phyloP scores from a whole-genome alignment of 2,888 invertebrate genomes.

The Criorhina ranunculi region DNA sequence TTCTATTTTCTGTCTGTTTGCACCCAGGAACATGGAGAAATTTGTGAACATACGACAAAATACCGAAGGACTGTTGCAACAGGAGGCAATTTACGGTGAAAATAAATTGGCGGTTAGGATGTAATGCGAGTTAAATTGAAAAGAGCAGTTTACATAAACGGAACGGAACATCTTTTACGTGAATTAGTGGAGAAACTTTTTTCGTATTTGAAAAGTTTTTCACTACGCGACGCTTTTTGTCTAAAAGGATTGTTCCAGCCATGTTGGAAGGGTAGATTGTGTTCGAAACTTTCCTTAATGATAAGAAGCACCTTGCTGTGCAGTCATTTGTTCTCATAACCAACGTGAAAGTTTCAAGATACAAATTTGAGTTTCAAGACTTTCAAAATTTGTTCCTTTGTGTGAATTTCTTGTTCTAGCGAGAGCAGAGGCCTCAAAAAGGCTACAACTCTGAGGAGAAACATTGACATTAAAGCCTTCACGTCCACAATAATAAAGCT shows the following conservation, averaged over 20 bases:
- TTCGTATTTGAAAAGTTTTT: neutral
- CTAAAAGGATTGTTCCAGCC: neutral
- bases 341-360: too few relatives aligned
- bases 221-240: neutral
- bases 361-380: too few relatives aligned
- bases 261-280: neutral
- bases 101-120: slow-evolving; percentile 23
- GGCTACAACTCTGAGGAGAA: too few relatives aligned
- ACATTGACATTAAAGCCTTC: too few relatives aligned
- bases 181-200: slow-evolving; percentile 44
- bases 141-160: slow-evolving; percentile 43
- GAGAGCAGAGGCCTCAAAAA: too few relatives aligned
- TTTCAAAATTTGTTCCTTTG: too few relatives aligned
- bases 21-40: slow-evolving; percentile 4
- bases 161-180: slow-evolving; percentile 24
- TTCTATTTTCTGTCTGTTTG: slow-evolving; percentile 37
- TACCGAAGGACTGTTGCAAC: neutral
- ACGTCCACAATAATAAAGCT: too few relatives aligned
- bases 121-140: slow-evolving; percentile 39
- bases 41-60: neutral
- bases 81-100: neutral
- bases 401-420: too few relatives aligned
- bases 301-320: neutral
- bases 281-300: neutral
- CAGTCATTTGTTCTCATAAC: neutral